A percentile compares a stretch with the other conserved stretches of the same genome.
phyloP scores from a whole-genome alignment of 2,113 vertebrate genomes.

The Channa maculata region DNA sequence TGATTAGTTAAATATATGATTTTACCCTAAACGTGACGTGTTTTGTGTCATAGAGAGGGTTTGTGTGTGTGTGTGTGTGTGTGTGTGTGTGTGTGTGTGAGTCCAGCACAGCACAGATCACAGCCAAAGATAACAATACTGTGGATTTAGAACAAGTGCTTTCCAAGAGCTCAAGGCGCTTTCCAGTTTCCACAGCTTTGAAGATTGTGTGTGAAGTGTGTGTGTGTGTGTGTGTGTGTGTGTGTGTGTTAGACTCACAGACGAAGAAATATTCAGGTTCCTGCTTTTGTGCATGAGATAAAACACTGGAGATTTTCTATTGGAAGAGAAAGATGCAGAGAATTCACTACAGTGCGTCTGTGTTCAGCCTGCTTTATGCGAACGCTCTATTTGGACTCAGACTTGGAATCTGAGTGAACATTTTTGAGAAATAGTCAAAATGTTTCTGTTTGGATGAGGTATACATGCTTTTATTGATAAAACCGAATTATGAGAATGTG shows the following conservation, averaged over 20 bases:
- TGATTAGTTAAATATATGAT: too few relatives aligned
- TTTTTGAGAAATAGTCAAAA: too few relatives aligned
- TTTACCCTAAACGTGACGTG: too few relatives aligned
- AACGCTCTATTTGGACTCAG: too few relatives aligned
- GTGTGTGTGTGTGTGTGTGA: constrained; percentile 14
- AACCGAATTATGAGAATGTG: too few relatives aligned
- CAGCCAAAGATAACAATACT: constrained; percentile 56
- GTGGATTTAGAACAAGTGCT: constrained; percentile 57
- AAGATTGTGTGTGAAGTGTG: neutral
- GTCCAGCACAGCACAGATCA: constrained; percentile 37
- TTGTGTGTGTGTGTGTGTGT: too few relatives aligned
- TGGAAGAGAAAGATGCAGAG: neutral
- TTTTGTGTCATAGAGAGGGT: too few relatives aligned
- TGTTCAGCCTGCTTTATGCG: too few relatives aligned
- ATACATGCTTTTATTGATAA: too few relatives aligned
- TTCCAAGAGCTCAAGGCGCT: constrained; percentile 45
- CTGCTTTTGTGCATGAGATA: neutral
- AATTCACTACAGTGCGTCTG: neutral
- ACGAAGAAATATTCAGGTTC: neutral
- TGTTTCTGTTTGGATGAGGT: too few relatives aligned
- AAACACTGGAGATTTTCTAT: neutral
- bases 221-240: constrained; percentile 1
- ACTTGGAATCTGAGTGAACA: too few relatives aligned
- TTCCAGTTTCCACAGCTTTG: constrained; percentile 47
- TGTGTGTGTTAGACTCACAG: neutral